Percentiles rank a stretch among this genome's conserved stretches.
phyloP scores from a whole-genome alignment of 2,113 vertebrate species.

The Pungitius pungitius region DNA sequence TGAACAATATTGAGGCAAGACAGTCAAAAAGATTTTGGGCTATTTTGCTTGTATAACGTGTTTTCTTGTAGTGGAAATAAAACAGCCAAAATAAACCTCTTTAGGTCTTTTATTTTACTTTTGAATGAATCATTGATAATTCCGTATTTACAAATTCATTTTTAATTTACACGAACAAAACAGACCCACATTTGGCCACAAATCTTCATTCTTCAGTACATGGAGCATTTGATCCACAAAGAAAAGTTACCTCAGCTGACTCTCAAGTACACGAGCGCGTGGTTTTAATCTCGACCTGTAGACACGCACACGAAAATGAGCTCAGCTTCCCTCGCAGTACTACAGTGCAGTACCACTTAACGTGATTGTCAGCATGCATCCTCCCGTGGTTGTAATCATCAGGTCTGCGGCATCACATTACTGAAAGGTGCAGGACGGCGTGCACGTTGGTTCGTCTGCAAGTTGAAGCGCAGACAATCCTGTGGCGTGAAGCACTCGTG shows the following conservation, averaged over 20 bases:
- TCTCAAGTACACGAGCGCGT: background rate
- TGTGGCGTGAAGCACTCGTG: background rate
- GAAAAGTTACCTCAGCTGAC: background rate
- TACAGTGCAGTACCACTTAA: background rate
- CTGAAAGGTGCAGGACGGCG: background rate
- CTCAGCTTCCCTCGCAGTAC: background rate
- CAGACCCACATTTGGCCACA: background rate
- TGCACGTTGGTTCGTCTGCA: conserved; percentile 1
- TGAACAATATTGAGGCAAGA: background rate
- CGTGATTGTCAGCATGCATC: background rate
- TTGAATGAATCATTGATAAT: too few relatives aligned
- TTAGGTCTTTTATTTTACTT: too few relatives aligned
- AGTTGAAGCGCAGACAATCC: background rate
- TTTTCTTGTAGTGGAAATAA: too few relatives aligned
- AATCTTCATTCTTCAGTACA: background rate
- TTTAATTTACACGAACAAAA: background rate
- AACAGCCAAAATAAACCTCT: too few relatives aligned
- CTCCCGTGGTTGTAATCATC: background rate
- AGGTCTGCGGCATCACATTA: background rate
- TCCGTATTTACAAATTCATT: background rate
- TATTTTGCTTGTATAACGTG: background rate
- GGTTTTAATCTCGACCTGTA: conserved; percentile 1
- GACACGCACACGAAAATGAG: background rate
- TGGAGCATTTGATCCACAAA: background rate
- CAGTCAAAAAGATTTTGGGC: background rate